These are phyloP conservation scores for Gymnothorax javanicus DNA, from an alignment of 2,797 vertebrate species.

Conservation along the genomic window DNA sequence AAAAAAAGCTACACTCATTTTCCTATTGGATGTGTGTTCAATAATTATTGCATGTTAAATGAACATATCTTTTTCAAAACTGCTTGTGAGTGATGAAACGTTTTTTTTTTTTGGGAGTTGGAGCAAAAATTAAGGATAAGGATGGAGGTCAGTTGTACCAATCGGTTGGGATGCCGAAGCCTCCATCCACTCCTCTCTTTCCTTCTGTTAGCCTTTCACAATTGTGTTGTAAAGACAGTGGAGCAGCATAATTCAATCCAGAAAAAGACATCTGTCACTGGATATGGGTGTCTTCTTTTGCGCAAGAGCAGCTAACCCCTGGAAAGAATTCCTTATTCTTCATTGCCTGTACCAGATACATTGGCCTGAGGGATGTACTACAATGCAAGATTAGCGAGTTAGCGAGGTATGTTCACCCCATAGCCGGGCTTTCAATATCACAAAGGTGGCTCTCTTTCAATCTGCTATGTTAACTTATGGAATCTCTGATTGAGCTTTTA, in stretches of 20 bases:
- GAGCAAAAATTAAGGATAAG: background rate
- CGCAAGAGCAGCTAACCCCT: background rate
- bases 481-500: no score
- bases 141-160: background rate
- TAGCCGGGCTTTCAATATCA: no score
- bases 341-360: background rate
- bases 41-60: conserved; percentile 1
- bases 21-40: background rate
- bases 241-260: background rate
- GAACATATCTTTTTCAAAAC: background rate
- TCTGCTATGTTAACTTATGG: no score
- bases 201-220: background rate
- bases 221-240: background rate
- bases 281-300: background rate
- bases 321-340: background rate
- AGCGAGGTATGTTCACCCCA: no score
- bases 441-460: no score
- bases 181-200: background rate
- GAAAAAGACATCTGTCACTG: background rate
- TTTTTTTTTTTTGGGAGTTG: background rate
- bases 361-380: background rate
- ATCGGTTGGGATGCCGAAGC: background rate
- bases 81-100: background rate
- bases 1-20: background rate
- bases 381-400: no score